Percentiles rank a stretch among this genome's conserved stretches.
phyloP scores from a whole-genome alignment of 1,140 invertebrate genomes.

The Conopomorpha cramerella region DNA sequence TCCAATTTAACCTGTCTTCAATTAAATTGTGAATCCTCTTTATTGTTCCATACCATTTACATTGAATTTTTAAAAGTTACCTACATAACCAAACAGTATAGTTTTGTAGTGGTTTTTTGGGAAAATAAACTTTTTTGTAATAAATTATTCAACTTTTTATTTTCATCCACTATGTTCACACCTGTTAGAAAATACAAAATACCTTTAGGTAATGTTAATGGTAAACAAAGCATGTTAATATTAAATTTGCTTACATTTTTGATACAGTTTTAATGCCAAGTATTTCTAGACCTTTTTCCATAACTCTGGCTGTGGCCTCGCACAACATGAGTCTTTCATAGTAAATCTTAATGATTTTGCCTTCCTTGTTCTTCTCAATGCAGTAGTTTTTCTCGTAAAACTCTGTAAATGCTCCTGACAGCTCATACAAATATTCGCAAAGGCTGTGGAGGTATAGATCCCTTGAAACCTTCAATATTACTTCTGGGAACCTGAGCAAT shows the following conservation, averaged over 20 bases:
- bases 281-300: constrained; percentile 87
- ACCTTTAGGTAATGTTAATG: no score
- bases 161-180: no score
- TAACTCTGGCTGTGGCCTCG: constrained; percentile 88
- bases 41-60: no score
- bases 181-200: no score
- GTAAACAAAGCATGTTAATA: no score
- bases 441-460: constrained; percentile 88
- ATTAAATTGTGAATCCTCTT: no score
- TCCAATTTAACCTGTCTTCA: no score
- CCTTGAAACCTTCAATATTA: constrained; percentile 80
- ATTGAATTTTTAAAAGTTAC: no score
- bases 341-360: constrained; percentile 83
- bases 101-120: no score
- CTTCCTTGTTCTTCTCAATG: constrained; percentile 84
- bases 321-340: constrained; percentile 87
- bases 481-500: constrained; percentile 84
- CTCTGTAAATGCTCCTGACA: constrained; percentile 90
- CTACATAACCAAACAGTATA: no score
- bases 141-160: no score
- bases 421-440: constrained; percentile 96
- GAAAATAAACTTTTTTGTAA: no score
- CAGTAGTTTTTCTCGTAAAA: constrained; percentile 99
- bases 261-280: constrained; percentile 90
- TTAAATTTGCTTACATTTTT: constrained; percentile 82